Evolutionary conservation across 2,888 invertebrate species (phyloP).

Genomic region (Drosophila birchii): DNA sequence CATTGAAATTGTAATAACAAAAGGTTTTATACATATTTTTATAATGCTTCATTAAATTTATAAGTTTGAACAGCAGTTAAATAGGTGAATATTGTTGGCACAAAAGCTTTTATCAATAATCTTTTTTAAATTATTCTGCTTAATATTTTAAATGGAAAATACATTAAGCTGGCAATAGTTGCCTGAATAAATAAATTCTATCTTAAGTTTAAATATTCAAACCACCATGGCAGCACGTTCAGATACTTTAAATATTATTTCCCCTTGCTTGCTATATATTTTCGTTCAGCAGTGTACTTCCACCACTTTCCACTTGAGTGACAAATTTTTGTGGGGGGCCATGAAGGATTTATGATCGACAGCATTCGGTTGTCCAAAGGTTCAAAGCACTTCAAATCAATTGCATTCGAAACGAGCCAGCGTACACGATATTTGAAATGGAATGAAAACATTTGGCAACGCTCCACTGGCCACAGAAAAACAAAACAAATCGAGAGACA

Average conservation of each 20-base stretch:
- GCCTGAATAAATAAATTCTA: not conserved
- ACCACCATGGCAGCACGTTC: not conserved
- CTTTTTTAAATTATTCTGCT: too few relatives aligned
- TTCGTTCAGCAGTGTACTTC: constrained; percentile 32
- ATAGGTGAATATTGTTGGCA: not conserved
- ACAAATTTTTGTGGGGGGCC: constrained; percentile 30
- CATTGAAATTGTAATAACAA: constrained; percentile 3
- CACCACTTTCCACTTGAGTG: constrained; percentile 63
- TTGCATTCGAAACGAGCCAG: constrained; percentile 40
- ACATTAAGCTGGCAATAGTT: not conserved
- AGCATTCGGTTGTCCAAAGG: constrained; percentile 43
- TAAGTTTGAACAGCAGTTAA: not conserved
- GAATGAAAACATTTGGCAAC: constrained; percentile 49
- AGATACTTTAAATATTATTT: not conserved
- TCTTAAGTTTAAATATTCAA: too few relatives aligned
- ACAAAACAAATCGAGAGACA: constrained; percentile 17
- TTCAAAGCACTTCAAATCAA: constrained; percentile 52
- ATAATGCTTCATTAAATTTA: not conserved
- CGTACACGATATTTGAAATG: constrained; percentile 42
- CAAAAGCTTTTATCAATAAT: too few relatives aligned
- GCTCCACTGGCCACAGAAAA: constrained; percentile 54
- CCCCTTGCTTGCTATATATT: not conserved
- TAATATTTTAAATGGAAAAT: not conserved
- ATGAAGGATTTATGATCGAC: constrained; percentile 62
- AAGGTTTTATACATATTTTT: not conserved